Evolutionary conservation across 1,140 invertebrate genomes (phyloP), one percentile per base, ranked within the genome.

Genomic region (Leguminivora glycinivorella): DNA sequence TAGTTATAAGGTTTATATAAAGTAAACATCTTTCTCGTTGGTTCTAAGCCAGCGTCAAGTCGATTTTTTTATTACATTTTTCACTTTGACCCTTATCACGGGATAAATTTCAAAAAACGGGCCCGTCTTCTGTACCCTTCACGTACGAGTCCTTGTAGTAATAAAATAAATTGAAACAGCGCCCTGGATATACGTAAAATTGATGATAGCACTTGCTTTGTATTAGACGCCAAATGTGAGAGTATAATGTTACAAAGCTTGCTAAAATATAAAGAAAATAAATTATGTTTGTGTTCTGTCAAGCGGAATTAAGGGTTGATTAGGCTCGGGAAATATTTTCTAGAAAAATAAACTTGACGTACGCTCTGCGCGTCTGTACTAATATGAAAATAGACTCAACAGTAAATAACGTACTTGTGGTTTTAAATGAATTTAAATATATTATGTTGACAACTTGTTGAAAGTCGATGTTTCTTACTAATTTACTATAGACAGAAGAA

Each of bases 51-150:
- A 25, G 10, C 26, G n/a, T n/a, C 9, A 6, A 14, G 5, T 63
- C 58, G 26, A 31, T 17, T 63, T 63, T 63, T 63, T 63, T 12
- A 31, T 63, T 63, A 63, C 26, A 63, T 17, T 29, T 63, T 14
- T 63, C 25, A 31, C 58, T 63, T 63, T 63, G 58, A 63, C 58
- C 58, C 58, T 63, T 31, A 29, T 63, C 58, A 29, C 12, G n/a
- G 58, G n/a, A 31, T 63, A 63, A 31, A 63, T 63, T 63, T 63
- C 58, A 63, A 63, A 63, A 63, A 63, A 7, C 58, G 31, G 7
- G 14, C 26, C n/a, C 25, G 26, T n/a, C 26, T 17, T 63, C 19
- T 17, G 19, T 29, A 31, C 58, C 58, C 58, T 63, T 63, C n/a
- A 31, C 26, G 14, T 63, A 29, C 58, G 58, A 34, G 58, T 29